A percentile compares a stretch with the other conserved stretches of the same genome.
These are phyloP conservation scores for Porites cylindrica DNA, from an alignment of 92 coral and sea anemone species.

Conservation along the genomic window DNA sequence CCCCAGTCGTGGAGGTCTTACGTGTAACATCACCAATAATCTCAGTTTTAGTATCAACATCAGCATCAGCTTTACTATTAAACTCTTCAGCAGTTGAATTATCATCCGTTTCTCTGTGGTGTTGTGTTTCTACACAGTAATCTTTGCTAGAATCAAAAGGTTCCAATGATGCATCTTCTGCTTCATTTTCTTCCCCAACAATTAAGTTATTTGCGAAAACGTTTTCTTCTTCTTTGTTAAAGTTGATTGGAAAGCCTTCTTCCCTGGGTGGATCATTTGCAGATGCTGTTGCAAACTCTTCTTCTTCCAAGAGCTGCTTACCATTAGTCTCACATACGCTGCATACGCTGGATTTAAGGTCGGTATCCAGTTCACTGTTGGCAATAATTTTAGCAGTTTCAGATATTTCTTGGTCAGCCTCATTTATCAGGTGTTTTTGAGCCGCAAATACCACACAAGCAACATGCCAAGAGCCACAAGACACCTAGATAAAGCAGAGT, in stretches of 20 bases:
- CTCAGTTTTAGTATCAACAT: background rate
- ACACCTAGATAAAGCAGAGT: slow-evolving; percentile 65
- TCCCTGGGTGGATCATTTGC: background rate
- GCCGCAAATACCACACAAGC: slow-evolving; percentile 70
- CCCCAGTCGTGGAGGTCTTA: no score
- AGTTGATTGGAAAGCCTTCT: background rate
- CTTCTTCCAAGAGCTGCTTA: background rate
- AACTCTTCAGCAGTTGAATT: background rate
- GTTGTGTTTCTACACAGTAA: background rate
- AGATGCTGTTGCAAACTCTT: background rate
- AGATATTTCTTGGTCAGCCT: background rate
- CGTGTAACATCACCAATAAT: background rate
- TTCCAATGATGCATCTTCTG: background rate
- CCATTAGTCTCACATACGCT: background rate
- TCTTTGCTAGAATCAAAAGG: background rate
- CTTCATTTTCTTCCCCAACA: background rate
- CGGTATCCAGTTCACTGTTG: background rate
- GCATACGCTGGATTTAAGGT: background rate
- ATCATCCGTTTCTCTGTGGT: background rate
- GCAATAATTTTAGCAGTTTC: background rate
- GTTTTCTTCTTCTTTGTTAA: background rate
- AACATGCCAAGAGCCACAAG: slow-evolving; percentile 98
- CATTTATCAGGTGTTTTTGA: background rate
- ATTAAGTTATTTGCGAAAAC: background rate
- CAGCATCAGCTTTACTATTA: background rate